Evolutionary conservation across 2,797 vertebrate genomes (phyloP).

Genomic region (Oryzias sinensis): DNA sequence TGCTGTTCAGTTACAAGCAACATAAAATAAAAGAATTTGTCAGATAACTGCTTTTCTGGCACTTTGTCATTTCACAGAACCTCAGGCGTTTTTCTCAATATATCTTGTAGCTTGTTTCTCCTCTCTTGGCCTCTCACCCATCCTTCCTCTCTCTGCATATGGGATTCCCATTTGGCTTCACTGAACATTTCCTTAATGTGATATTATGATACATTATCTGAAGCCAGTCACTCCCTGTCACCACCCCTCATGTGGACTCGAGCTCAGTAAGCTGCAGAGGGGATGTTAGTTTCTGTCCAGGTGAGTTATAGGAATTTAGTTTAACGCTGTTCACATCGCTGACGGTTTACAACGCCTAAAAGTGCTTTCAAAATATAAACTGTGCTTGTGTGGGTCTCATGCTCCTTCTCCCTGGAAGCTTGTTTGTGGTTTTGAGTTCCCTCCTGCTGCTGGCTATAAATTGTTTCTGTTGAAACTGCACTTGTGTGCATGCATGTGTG

Average conservation of each 20-base stretch:
- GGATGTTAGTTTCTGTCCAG: conserved; percentile 36
- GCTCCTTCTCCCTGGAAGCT: conserved; percentile 32
- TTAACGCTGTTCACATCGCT: conserved; percentile 45
- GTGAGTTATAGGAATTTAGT: conserved; percentile 63
- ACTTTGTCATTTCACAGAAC: conserved; percentile 39
- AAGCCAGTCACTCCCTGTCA: conserved; percentile 65
- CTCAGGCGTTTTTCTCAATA: conserved; percentile 1
- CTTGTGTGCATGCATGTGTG: conserved; percentile 33
- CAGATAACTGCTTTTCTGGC: conserved; percentile 42
- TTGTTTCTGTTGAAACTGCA: conserved; percentile 50
- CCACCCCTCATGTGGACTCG: conserved; percentile 52
- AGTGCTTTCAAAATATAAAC: conserved; percentile 60
- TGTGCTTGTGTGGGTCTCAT: conserved; percentile 25
- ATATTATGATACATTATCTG: conserved; percentile 72
- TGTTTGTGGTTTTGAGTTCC: conserved; percentile 55
- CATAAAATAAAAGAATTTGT: conserved; percentile 49
- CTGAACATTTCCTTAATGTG: conserved; percentile 55
- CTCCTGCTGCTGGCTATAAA: conserved; percentile 70
- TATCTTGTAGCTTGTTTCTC: conserved; percentile 17
- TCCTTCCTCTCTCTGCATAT: conserved; percentile 49
- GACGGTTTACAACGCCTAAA: conserved; percentile 56
- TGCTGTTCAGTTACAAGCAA: conserved; percentile 23
- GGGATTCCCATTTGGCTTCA: conserved; percentile 71
- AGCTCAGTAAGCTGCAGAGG: conserved; percentile 37
- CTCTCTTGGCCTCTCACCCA: conserved; percentile 12